Conservation (phyloP, 2,888 invertebrate genomes). For the Thymelicus lineola region DNA sequence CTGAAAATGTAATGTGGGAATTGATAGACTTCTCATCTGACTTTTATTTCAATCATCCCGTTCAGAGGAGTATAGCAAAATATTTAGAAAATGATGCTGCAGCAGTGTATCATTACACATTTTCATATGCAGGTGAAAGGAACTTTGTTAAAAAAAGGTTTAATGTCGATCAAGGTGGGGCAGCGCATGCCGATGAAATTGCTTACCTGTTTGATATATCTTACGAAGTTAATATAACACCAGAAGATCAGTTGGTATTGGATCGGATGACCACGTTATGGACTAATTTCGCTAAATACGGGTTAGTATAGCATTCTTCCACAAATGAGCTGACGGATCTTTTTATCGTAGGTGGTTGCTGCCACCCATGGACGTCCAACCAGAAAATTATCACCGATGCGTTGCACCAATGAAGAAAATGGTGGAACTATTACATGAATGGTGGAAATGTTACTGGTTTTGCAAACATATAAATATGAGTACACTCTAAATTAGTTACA, state of each 20-base stretch:
- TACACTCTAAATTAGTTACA: too few species aligned
- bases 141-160: slow-evolving; percentile 41
- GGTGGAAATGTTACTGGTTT: too few species aligned
- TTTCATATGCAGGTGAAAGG: slow-evolving; percentile 54
- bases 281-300: slow-evolving; percentile 54
- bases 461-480: too few species aligned
- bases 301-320: slow-evolving; percentile 44
- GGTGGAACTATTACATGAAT: too few species aligned
- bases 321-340: too few species aligned
- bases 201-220: slow-evolving; percentile 54
- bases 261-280: slow-evolving; percentile 53
- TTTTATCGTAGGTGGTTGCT: too few species aligned
- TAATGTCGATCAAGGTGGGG: slow-evolving; percentile 44
- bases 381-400: too few species aligned
- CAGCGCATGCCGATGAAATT: slow-evolving; percentile 56
- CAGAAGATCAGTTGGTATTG: slow-evolving; percentile 49
- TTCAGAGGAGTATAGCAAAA: slow-evolving; percentile 47
- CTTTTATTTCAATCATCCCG: slow-evolving; percentile 50
- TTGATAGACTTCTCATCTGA: slow-evolving; percentile 53
- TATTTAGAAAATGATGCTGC: slow-evolving; percentile 47
- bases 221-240: slow-evolving; percentile 39
- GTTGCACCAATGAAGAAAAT: too few species aligned
- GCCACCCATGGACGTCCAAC: too few species aligned
- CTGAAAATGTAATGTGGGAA: slow-evolving; percentile 35
- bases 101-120: slow-evolving; percentile 52